Conservation (phyloP, 2,797 vertebrate genomes). For the Myotis findleyi region DNA sequence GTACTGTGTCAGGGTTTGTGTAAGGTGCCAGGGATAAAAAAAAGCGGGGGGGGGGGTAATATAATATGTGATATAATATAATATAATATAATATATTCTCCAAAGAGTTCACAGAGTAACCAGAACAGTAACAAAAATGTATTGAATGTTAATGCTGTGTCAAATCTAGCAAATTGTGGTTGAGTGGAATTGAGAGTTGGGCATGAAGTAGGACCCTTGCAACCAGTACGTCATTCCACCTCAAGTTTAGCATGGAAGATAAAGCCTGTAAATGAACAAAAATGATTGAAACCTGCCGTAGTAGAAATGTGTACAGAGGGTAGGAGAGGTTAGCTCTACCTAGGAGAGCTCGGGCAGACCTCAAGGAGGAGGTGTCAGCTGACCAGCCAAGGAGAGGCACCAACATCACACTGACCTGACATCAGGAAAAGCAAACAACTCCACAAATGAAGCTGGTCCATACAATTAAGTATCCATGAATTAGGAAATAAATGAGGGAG, state of each 20-base stretch:
- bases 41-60: background rate
- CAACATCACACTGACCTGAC: background rate
- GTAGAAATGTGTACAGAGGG: background rate
- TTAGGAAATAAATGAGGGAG: background rate
- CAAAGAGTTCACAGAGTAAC: background rate
- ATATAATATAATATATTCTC: background rate
- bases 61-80: no score
- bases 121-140: background rate
- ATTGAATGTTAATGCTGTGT: background rate
- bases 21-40: background rate
- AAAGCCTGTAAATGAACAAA: background rate
- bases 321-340: background rate
- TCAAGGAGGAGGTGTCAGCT: background rate
- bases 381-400: background rate
- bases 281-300: rapidly evolving
- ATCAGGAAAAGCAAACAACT: background rate
- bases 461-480: background rate
- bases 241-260: background rate
- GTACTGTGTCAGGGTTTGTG: background rate
- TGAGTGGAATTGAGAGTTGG: background rate
- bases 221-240: background rate
- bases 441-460: background rate
- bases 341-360: background rate
- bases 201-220: background rate
- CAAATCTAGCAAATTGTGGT: background rate